phyloP scores from a whole-genome alignment of 2,888 invertebrate species.

The Nemotelus nigrinus region DNA sequence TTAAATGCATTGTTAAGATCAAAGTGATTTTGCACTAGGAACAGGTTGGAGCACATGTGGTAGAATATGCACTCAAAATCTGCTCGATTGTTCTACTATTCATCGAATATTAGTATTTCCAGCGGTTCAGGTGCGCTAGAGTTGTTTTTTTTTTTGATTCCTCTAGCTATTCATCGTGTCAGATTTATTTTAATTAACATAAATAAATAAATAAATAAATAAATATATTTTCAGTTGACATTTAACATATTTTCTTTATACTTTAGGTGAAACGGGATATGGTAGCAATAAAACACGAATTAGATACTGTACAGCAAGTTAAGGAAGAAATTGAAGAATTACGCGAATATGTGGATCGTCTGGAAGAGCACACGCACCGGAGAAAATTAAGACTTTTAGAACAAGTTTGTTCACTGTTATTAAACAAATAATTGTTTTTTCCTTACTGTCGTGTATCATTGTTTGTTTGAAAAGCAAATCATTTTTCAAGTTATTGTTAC shows the following conservation, averaged over 20 bases:
- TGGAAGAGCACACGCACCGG: conserved; percentile 91
- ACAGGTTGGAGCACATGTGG: no score
- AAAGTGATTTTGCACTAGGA: no score
- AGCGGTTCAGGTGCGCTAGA: no score
- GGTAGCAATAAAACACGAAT: conserved; percentile 93
- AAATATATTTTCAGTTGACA: no score
- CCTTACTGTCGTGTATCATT: conserved; percentile 12
- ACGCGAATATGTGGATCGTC: conserved; percentile 89
- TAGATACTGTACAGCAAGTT: conserved; percentile 93
- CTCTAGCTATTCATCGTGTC: no score
- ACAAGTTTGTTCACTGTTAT: conserved; percentile 74
- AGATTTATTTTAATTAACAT: no score
- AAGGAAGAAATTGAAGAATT: conserved; percentile 94
- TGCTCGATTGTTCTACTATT: no score
- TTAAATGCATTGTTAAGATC: no score
- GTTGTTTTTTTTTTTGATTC: no score
- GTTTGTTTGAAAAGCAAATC: not conserved
- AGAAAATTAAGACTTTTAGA: conserved; percentile 89
- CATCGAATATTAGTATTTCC: no score
- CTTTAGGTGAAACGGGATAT: conserved; percentile 87
- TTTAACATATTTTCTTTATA: not conserved
- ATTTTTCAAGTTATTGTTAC: conserved; percentile 30
- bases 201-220: no score
- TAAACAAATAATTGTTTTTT: not conserved
- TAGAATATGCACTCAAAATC: no score